A percentile compares a stretch with the other conserved stretches of the same genome.
phyloP scores from a whole-genome alignment of 2,888 invertebrate genomes.

The Coremacera marginata region DNA sequence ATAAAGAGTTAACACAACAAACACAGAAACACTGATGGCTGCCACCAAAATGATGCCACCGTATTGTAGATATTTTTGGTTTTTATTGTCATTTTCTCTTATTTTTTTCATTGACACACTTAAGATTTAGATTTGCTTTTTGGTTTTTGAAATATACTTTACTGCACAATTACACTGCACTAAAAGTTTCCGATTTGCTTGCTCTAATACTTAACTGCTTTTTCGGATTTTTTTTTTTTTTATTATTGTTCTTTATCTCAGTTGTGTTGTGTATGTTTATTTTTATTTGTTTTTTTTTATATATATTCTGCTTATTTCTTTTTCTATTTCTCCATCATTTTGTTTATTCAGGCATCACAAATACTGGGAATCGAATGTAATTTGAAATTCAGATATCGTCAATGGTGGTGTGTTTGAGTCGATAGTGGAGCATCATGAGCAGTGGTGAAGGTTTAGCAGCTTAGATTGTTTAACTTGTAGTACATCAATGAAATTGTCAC shows the following conservation, averaged over 20 bases:
- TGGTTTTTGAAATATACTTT: not conserved
- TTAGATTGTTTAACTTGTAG: conserved; percentile 2
- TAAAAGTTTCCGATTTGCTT: not conserved
- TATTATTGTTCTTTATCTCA: not conserved
- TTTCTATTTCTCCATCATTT: conserved; percentile 53
- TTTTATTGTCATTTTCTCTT: too few relatives aligned
- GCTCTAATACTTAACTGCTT: not conserved
- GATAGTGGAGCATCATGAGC: too few relatives aligned
- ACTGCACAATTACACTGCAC: conserved; percentile 2
- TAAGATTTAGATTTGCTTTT: too few relatives aligned
- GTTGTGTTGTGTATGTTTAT: not conserved
- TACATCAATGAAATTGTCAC: not conserved
- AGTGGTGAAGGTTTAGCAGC: not conserved
- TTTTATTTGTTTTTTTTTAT: not conserved
- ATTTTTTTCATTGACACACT: too few relatives aligned
- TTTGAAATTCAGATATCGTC: conserved; percentile 62
- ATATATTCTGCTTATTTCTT: not conserved
- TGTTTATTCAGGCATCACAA: conserved; percentile 64
- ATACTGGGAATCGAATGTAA: conserved; percentile 66
- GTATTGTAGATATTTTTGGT: too few relatives aligned
- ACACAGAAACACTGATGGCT: too few relatives aligned
- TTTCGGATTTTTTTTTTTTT: not conserved
- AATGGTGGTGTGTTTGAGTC: not conserved
- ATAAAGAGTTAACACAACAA: too few relatives aligned
- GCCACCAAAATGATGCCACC: too few relatives aligned